Evolutionary conservation across 1,140 invertebrate genomes (phyloP).

Genomic region (Orussus abietinus): DNA sequence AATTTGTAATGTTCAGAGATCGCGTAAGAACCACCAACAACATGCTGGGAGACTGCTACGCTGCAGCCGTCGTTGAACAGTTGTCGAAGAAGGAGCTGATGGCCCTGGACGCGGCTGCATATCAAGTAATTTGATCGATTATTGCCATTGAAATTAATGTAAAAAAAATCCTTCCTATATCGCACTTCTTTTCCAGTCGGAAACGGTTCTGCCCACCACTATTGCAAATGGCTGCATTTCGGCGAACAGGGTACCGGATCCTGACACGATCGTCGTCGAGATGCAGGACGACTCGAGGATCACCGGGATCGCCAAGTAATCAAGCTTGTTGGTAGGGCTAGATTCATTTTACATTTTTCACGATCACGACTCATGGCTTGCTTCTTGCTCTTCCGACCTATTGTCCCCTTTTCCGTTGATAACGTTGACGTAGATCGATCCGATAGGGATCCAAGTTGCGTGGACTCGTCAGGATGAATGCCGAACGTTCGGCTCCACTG

Average conservation of each 20-base stretch:
- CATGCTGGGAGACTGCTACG: conserved; percentile 83
- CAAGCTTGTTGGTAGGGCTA: conserved; percentile 53
- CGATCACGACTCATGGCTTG: conserved; percentile 32
- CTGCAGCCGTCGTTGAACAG: conserved; percentile 79
- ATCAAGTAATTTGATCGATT: conserved; percentile 48
- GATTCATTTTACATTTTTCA: conserved; percentile 47
- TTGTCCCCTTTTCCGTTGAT: no score
- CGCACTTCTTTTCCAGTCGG: conserved; percentile 34
- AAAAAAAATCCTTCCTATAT: neutral
- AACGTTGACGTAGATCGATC: no score
- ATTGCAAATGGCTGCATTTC: conserved; percentile 51
- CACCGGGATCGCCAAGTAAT: conserved; percentile 52
- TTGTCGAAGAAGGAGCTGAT: conserved; percentile 77
- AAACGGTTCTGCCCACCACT: conserved; percentile 48
- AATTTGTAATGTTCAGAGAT: conserved; percentile 72
- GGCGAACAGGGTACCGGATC: conserved; percentile 50
- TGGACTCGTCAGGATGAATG: no score
- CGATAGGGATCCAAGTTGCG: no score
- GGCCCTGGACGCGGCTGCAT: conserved; percentile 65
- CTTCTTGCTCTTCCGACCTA: neutral
- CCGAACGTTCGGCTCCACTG: no score
- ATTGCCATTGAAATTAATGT: neutral
- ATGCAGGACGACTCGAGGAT: conserved; percentile 50
- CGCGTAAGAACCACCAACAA: conserved; percentile 84
- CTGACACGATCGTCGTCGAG: conserved; percentile 49